A percentile compares a stretch with the other conserved stretches of the same genome.
These are phyloP conservation scores for Donacobius atricapilla DNA, from an alignment of 2,113 vertebrate genomes.

Conservation along the genomic window DNA sequence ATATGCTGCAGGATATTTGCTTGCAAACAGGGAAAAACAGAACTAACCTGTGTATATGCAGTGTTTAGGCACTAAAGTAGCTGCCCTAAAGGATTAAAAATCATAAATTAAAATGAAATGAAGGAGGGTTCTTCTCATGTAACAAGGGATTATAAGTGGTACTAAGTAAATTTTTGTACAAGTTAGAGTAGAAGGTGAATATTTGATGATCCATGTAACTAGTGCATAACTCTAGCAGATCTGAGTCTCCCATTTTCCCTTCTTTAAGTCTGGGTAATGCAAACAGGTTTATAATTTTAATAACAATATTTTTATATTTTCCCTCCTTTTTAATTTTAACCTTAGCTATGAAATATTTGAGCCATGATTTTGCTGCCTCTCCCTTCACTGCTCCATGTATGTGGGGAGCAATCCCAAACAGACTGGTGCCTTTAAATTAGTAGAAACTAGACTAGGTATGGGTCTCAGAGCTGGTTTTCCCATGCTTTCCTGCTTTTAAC, in stretches of 20 bases:
- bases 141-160: not conserved
- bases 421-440: not conserved
- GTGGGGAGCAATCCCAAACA: not conserved
- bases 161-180: not conserved
- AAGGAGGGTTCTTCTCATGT: not conserved
- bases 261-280: not conserved
- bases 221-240: not conserved
- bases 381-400: rapidly evolving
- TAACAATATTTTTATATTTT: not conserved
- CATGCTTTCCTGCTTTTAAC: not conserved
- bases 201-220: not conserved
- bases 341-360: not conserved
- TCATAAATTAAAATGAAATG: not conserved
- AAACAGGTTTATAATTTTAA: not conserved
- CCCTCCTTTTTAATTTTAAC: not conserved
- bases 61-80: not conserved
- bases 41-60: not conserved
- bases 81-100: not conserved
- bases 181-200: not conserved
- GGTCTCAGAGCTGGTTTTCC: not conserved
- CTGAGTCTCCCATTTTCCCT: not conserved
- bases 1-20: not conserved
- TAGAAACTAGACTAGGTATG: not conserved
- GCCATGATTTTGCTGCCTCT: not conserved
- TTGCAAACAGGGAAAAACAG: not conserved